phyloP scores from a whole-genome alignment of 2,797 vertebrate species.

The Scomberomorus guttatus region DNA sequence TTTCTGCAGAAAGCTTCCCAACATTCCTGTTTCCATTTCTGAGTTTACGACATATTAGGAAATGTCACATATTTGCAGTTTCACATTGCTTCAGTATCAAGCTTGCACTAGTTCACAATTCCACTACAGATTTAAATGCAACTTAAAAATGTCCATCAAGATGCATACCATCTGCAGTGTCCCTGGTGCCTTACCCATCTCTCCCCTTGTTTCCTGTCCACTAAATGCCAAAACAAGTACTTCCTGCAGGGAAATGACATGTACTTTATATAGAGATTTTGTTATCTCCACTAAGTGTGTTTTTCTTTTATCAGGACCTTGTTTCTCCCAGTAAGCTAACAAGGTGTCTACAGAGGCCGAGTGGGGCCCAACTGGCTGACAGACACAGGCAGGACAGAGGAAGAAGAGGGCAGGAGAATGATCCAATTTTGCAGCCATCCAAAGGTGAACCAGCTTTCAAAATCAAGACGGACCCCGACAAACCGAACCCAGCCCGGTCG shows the following conservation, averaged over 20 bases:
- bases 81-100: too few species aligned
- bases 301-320: slow-evolving; percentile 32
- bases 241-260: too few species aligned
- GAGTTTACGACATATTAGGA: too few species aligned
- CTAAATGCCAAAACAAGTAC: too few species aligned
- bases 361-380: slow-evolving; percentile 71
- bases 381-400: slow-evolving; percentile 72
- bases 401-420: not conserved
- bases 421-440: not conserved
- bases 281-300: not conserved
- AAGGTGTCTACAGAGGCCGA: slow-evolving; percentile 69
- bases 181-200: too few species aligned
- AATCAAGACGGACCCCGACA: slow-evolving; percentile 87
- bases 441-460: not conserved
- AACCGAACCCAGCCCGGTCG: slow-evolving; percentile 64
- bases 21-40: not conserved
- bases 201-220: too few species aligned
- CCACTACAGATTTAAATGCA: too few species aligned
- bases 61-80: too few species aligned
- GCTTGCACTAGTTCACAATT: too few species aligned
- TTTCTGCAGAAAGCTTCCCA: not conserved
- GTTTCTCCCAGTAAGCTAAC: slow-evolving; percentile 60
- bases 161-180: too few species aligned
- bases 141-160: too few species aligned
- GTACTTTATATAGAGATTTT: too few species aligned